Base-by-base conservation (phyloP, 1,140 invertebrate genomes). In the Calliopsis andreniformis region DNA sequence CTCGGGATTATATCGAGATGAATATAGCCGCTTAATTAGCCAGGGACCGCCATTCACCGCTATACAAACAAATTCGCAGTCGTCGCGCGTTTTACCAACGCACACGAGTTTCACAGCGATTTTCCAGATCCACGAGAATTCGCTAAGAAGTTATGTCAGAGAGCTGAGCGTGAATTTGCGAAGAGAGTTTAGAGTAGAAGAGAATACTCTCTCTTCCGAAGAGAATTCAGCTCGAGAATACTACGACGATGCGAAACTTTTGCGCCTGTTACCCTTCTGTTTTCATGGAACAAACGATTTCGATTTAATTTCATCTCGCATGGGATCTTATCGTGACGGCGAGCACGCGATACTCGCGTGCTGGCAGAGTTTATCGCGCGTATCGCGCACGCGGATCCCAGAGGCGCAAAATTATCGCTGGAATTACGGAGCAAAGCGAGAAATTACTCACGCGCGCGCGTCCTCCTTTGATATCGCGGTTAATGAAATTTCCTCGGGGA, bases 61-160 rank as follows among this genome's bases (percentile, higher is more conserved):
- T 84, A 76, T 83, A 85, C 81, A 86, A 87, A 87, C 85, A 84
- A 86, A 80, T 84, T 80, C 72, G 39, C 43, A 49, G n/a, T 35
- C 49, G 53, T 39, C 62, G 69, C 58, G 70, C 30, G 59, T 71
- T 39, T 51, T 35, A 39, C 39, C 45, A 51, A 14, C 62, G 71
- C 56, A 39, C 66, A 18, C 51, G 73, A 67, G 76, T 84, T 55
- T 43, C 30, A 8, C 8, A 23, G 35, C 12, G 32, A 53, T 23
- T 69, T 20, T 45, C 35, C 16, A 18, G 45, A 10, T 8, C 16
- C 12, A 35, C 23, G 12, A 35, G 14, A 51, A 10, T 20, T n/a
- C 28, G n/a, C n/a, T n/a, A n/a, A n/a, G n/a, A n/a, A n/a, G n/a
- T n/a, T n/a, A n/a, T n/a, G n/a, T n/a, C n/a, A n/a, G n/a, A n/a